A percentile compares a stretch with the other conserved stretches of the same genome.
These are phyloP conservation scores for Bimastos eiseni DNA, from an alignment of 2,888 invertebrate genomes.

Conservation along the genomic window DNA sequence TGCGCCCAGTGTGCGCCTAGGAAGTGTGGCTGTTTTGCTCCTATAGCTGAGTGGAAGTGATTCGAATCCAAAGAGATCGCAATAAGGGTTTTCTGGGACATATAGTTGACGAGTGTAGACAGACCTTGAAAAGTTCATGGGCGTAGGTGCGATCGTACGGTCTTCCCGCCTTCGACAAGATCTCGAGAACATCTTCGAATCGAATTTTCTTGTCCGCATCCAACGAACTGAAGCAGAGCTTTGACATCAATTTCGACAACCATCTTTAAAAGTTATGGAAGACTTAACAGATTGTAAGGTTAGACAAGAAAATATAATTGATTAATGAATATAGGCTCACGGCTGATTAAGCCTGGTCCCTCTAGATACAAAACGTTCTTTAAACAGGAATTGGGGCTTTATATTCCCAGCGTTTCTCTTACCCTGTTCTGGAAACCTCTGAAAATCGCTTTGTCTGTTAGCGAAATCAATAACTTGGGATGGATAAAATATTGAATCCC, in stretches of 20 bases:
- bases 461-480: no score
- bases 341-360: no score
- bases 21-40: no score
- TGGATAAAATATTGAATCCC: no score
- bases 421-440: no score
- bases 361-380: no score
- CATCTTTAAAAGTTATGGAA: not conserved
- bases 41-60: no score
- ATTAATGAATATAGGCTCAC: not conserved
- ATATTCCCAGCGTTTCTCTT: no score
- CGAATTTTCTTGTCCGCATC: not conserved
- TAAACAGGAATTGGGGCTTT: no score
- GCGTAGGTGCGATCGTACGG: slow-evolving; percentile 26
- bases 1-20: no score
- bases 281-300: not conserved
- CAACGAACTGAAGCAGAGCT: not conserved
- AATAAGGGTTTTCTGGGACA: not conserved
- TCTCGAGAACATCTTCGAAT: slow-evolving; percentile 20
- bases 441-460: no score
- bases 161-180: slow-evolving; percentile 20
- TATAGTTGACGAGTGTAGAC: not conserved
- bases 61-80: not conserved
- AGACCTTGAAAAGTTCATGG: slow-evolving; percentile 7
- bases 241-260: not conserved
- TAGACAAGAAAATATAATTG: not conserved